Conservation (phyloP, 1,140 invertebrate species). For the Papilio machaon region DNA sequence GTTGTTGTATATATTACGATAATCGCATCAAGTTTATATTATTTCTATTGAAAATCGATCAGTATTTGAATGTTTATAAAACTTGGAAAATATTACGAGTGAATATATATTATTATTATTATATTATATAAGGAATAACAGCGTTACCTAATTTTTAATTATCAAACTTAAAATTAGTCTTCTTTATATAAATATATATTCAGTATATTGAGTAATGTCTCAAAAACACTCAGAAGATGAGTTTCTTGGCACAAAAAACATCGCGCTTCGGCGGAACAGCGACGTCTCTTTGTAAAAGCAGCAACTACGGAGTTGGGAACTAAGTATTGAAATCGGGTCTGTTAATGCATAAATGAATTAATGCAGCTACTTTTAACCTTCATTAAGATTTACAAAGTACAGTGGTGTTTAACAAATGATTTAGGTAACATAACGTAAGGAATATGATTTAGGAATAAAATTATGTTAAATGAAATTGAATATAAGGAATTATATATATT, state of each 20-base stretch:
- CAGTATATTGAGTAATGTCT: too few relatives aligned
- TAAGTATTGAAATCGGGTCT: neutral
- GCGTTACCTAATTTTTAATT: neutral
- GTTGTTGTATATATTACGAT: neutral
- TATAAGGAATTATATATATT: too few relatives aligned
- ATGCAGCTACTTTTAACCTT: neutral
- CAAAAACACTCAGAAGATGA: constrained; percentile 6
- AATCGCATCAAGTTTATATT: neutral
- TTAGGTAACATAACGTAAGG: too few relatives aligned
- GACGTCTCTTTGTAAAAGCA: neutral
- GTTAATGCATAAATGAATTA: constrained; percentile 1
- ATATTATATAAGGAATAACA: neutral
- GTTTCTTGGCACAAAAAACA: constrained; percentile 11
- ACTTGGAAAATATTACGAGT: neutral
- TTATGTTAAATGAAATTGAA: too few relatives aligned
- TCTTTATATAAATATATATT: neutral
- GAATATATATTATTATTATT: too few relatives aligned
- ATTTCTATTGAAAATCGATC: too few relatives aligned
- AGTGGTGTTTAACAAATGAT: neutral
- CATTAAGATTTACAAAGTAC: neutral
- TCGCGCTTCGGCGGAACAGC: neutral
- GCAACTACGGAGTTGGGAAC: neutral
- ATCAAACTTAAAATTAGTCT: neutral
- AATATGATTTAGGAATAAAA: too few relatives aligned
- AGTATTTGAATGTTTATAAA: neutral